Base-by-base conservation (phyloP, 37 sponge, comb jelly and placozoan species). In the Beroe forskalii region DNA sequence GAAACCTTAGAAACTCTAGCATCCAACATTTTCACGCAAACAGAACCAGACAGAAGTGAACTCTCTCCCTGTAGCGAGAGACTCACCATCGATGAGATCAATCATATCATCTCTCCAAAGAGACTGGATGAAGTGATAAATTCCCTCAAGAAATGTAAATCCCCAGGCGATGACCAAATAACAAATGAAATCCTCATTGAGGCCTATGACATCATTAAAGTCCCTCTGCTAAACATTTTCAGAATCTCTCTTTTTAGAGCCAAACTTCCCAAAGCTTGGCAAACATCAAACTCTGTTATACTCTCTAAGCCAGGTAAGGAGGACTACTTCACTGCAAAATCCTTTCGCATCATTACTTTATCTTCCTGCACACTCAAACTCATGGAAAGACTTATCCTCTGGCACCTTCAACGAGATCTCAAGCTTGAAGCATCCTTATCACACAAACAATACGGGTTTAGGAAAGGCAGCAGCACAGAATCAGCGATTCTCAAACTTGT, bases 331-430 rank as follows among this genome's bases (percentile, higher is more conserved):
- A 80, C 44, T n/a, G 55, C 86, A 20, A 80, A 80, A 80, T 80
- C 86, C 86, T 80, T 80, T 25, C 44, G 86, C 23, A 80, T 44
- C 23, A 80, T 80, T 9, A 80, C 86, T 4, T 48, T 80, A 0
- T 41, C 86, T 42, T 44, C 86, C 24, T 44, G 55, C 27, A 80
- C 55, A 17, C 48, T 80, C 8, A 80, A 80, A 43, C 86, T 80
- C 27, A 41, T 44, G 55, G 86, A 80, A 80, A 32, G 86, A 25
- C 86, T 80, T 1, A 44, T 80, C 3, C 31, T 80, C 1, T 80
- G 86, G 86, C 86, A 80, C 55, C 86, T 80, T 20, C 55, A 80
- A 23, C 1, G 55, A 25, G 86, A 80, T 23, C 86, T 80, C 86
- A 80, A 80, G 42, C 23, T 80, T 1, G 44, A 80, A 20, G 40